Evolutionary conservation across 2,113 vertebrate species (phyloP).

Genomic region (Engystomops pustulosus): DNA sequence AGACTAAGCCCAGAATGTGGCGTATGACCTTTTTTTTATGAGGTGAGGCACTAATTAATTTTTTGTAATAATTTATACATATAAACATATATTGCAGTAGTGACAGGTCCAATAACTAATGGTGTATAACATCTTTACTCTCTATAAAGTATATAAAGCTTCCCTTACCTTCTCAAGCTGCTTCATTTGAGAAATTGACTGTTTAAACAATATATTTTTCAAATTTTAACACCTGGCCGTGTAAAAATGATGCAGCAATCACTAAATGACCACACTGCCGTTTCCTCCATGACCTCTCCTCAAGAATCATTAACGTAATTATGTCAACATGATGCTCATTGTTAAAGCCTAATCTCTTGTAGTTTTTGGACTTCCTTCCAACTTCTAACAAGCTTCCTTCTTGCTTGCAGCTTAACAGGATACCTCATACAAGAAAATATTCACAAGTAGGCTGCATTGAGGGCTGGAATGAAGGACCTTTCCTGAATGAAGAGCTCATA

Average conservation of each 20-base stretch:
- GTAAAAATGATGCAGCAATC: background rate
- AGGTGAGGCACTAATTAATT: too few relatives aligned
- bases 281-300: slow-evolving; percentile 39
- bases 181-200: background rate
- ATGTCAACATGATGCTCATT: slow-evolving; percentile 41
- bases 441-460: background rate
- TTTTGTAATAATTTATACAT: too few relatives aligned
- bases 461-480: background rate
- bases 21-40: too few relatives aligned
- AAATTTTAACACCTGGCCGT: slow-evolving; percentile 29
- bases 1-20: too few relatives aligned
- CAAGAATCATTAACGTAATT: slow-evolving; percentile 18
- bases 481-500: slow-evolving; percentile 38
- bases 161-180: background rate
- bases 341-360: slow-evolving; percentile 39
- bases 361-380: slow-evolving; percentile 43
- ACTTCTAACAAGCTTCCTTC: slow-evolving; percentile 42
- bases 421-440: slow-evolving; percentile 37
- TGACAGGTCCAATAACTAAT: background rate
- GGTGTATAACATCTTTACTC: too few relatives aligned
- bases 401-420: background rate
- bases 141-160: too few relatives aligned
- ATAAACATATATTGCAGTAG: too few relatives aligned
- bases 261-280: background rate
- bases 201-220: background rate